Base-by-base conservation (phyloP, 2,113 vertebrate species). In the Tyrannus savana region DNA sequence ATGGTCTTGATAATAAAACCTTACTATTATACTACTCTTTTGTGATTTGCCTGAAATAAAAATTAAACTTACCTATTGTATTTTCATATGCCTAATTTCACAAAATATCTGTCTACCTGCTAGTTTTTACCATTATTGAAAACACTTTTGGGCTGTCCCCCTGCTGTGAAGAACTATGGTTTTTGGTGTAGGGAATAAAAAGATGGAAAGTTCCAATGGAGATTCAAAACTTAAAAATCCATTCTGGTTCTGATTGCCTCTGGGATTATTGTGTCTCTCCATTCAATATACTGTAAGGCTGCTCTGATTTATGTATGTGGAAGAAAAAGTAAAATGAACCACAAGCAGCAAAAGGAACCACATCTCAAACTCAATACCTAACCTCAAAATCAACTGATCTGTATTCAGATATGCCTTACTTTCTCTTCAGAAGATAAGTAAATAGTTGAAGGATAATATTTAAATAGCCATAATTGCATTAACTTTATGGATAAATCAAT, bases 401-500 rank as follows among this genome's bases (percentile, higher is more conserved):
- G 31, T 92, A 63, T 84, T 95, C 87, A 66, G 85, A 89, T 87
- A 47, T n/a, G 46, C 33, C n/a, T 75, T 87, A 52, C 44, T 80
- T 71, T 90, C 82, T 77, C 60, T 56, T 74, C 47, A 83, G 56
- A 72, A 74, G 46, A 33, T 69, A 72, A 93, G 60, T 96, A 89
- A 79, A 56, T 75, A 56, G 49, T 79, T 86, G 78, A 93, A 96
- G 76, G 69, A 63, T 88, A 90, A n/a, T 96, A 96, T 85, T 95
- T 96, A 94, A 90, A 84, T 85, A 53, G 28, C 56, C 41, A 25
- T 82, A 87, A 95, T 63, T 87, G 50, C 50, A 63, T 96, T 95
- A 66, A 21, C 42, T 93, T 96, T 87, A 90, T 95, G 74, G 86
- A 37, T 90, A 89, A 90, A 82, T 95, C 93, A 66, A 91, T 94